A percentile compares a stretch with the other conserved stretches of the same genome.
Evolutionary conservation across 2,797 vertebrate species (phyloP).

Genomic region (Artibeus jamaicensis): DNA sequence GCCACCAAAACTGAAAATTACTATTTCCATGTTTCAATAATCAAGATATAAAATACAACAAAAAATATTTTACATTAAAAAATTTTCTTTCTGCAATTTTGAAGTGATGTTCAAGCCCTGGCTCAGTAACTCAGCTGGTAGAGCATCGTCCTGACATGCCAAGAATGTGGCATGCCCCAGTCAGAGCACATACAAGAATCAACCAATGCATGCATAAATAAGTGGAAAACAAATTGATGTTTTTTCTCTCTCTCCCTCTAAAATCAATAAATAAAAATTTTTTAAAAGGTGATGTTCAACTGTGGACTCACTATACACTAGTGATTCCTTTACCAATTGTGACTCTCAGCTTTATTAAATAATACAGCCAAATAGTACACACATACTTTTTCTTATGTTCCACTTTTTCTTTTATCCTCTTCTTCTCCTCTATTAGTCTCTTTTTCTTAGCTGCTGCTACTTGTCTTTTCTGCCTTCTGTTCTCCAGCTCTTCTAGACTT

Average conservation of each 20-base stretch:
- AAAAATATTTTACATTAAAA: constrained; percentile 63
- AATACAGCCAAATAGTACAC: background rate
- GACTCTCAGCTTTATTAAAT: background rate
- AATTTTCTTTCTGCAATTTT: background rate
- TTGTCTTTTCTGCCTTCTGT: constrained; percentile 82
- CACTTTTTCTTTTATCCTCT: constrained; percentile 84
- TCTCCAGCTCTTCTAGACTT: constrained; percentile 86
- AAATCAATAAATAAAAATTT: background rate
- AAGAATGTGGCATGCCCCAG: background rate
- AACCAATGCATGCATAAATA: background rate
- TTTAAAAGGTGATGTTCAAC: background rate
- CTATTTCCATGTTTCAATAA: constrained; percentile 55
- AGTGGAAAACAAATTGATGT: background rate
- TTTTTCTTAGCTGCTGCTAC: constrained; percentile 90
- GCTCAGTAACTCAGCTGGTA: background rate
- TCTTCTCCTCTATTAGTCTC: constrained; percentile 86
- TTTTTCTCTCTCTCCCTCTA: background rate
- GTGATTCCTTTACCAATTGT: background rate
- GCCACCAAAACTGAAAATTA: constrained; percentile 53
- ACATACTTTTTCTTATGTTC: constrained; percentile 90
- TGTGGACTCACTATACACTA: background rate
- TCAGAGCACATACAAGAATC: background rate
- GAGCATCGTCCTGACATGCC: background rate
- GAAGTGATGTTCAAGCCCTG: background rate
- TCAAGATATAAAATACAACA: constrained; percentile 56